These are phyloP conservation scores for Papilio machaon DNA, from an alignment of 1,140 invertebrate species.

Conservation along the genomic window DNA sequence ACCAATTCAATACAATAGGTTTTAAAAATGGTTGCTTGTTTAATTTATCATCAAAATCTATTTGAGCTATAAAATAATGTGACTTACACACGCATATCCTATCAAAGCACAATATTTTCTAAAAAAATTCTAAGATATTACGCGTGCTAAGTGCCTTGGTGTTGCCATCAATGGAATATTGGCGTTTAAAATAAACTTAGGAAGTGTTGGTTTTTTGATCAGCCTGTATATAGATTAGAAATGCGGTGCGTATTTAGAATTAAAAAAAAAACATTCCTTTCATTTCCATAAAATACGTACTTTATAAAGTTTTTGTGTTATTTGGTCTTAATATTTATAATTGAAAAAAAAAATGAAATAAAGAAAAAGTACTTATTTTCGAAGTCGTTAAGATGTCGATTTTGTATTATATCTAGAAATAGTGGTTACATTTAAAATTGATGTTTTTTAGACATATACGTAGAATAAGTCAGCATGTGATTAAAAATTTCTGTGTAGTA, in stretches of 20 bases:
- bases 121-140: slow-evolving; percentile 6
- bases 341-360: background rate
- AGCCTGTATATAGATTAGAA: slow-evolving; percentile 14
- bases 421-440: background rate
- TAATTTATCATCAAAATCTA: background rate
- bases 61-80: slow-evolving; percentile 26
- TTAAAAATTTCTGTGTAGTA: background rate
- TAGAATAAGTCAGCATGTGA: background rate
- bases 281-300: background rate
- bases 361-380: slow-evolving; percentile 21
- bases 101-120: slow-evolving; percentile 23
- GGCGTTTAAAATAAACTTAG: background rate
- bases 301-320: background rate
- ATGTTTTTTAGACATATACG: background rate
- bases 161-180: slow-evolving; percentile 1
- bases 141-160: slow-evolving; percentile 36
- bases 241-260: slow-evolving; percentile 4
- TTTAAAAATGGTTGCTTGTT: background rate
- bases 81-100: slow-evolving; percentile 34
- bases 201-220: slow-evolving; percentile 26
- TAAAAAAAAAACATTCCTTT: slow-evolving; percentile 20
- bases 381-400: background rate
- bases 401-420: background rate
- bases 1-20: background rate
- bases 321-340: background rate